These are phyloP conservation scores for Pocota personata DNA, from an alignment of 2,888 invertebrate genomes.

Conservation along the genomic window DNA sequence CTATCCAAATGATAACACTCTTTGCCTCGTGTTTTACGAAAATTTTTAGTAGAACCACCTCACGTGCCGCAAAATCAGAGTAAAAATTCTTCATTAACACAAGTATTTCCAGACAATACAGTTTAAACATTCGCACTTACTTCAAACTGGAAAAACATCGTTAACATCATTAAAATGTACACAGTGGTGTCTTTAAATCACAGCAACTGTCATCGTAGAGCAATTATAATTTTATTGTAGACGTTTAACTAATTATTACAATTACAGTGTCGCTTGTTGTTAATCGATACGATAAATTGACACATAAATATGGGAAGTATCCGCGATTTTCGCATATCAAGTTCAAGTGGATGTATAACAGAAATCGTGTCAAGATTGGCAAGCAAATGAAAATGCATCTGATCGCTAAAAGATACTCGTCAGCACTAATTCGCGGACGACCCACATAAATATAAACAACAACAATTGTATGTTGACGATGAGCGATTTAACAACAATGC, in stretches of 20 bases:
- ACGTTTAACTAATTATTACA: conserved; percentile 25
- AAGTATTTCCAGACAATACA: not conserved
- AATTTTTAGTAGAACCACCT: not conserved
- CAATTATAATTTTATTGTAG: conserved; percentile 18
- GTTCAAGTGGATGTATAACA: not conserved
- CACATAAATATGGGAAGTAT: not conserved
- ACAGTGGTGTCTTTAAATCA: conserved; percentile 34
- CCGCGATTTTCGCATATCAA: not conserved
- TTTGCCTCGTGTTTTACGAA: not conserved
- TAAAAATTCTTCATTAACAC: not conserved
- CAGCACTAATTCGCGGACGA: conserved; percentile 6
- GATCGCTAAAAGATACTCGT: conserved; percentile 23
- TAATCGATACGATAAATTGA: not conserved
- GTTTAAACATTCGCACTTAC: conserved; percentile 25
- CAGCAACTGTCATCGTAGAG: conserved; percentile 36
- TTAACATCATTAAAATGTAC: conserved; percentile 36
- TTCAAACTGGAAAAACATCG: conserved; percentile 25
- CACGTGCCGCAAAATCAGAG: not conserved
- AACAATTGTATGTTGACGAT: conserved; percentile 1
- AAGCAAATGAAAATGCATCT: conserved; percentile 24
- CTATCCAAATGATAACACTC: not conserved
- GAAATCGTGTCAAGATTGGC: conserved; percentile 35
- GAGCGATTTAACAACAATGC: conserved; percentile 31
- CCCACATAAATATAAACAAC: not conserved
- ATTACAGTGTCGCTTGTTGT: conserved; percentile 8